Base-by-base conservation (phyloP, 2,888 invertebrate genomes). In the Luperina testacea region DNA sequence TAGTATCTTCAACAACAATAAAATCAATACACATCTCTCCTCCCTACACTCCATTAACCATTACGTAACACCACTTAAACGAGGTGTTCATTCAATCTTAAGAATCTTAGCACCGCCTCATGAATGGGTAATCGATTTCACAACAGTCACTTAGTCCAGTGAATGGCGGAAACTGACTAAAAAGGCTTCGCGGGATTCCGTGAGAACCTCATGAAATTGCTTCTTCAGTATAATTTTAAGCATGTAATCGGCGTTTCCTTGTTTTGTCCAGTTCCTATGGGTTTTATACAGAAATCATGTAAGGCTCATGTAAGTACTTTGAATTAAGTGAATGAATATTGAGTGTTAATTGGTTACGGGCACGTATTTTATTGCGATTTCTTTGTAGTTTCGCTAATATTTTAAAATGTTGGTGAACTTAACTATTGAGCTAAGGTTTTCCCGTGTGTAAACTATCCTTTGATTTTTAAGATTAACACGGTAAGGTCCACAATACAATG, bases 191-290 rank as follows among this genome's bases (percentile, higher is more conserved):
- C 87, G 61, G 74, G 20, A 84, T 84, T 85, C 79, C 87, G 86
- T 85, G 78, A 78, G 91, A 92, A 91, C 88, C 87, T 78, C 83
- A 90, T 88, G 80, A 86, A 86, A 82, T 82, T 84, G 77, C 83
- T 84, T 83, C 83, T 79, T 76, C 71, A 80, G 81, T 87, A 90
- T 89, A 78, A 82, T 82, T 79, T 79, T 81, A 84, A 89, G 90
- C 93, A 90, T 92, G 90, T 92, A 93, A 94, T 93, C 91, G 90
- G 83, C 82, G 88, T 91, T 94, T 94, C 94, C 95, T 95, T 94
- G 92, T 94, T 93, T 94, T 92, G 87, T 92, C 89, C 72, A 82
- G 83, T 88, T 59, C 11, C 5, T n/a, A 84, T 88, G 79, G 84
- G 86, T 84, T 77, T 74, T 83, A 78, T 84, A 86, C 85, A 88